Conservation (phyloP, 2,113 vertebrate genomes). For the Microtus ochrogaster region DNA sequence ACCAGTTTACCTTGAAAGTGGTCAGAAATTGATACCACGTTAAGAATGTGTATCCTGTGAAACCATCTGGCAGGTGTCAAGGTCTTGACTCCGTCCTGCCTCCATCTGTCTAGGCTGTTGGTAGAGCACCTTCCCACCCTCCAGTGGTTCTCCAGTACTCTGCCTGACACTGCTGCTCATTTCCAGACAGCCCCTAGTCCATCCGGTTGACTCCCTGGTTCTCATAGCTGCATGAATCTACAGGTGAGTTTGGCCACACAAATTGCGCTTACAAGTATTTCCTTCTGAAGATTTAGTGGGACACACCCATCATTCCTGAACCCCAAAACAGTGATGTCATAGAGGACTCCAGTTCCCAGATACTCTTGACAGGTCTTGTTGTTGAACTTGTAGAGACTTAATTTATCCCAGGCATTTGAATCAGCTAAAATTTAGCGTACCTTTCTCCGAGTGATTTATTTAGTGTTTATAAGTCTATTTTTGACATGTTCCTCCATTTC, state of each 20-base stretch:
- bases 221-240: constrained; percentile 53
- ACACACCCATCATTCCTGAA: constrained; percentile 66
- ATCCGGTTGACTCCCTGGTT: constrained; percentile 37
- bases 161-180: constrained; percentile 15
- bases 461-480: constrained; percentile 80
- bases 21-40: neutral
- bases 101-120: constrained; percentile 43
- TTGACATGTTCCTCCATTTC: constrained; percentile 82
- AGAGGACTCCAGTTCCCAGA: constrained; percentile 69
- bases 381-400: constrained; percentile 70
- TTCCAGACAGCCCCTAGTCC: neutral
- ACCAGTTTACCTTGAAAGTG: constrained; percentile 25
- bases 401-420: constrained; percentile 74
- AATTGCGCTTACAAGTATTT: constrained; percentile 65
- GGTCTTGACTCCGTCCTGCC: neutral
- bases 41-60: constrained; percentile 36
- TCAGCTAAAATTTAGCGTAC: constrained; percentile 76
- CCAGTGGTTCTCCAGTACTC: neutral
- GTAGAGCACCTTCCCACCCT: neutral
- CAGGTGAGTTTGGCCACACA: constrained; percentile 73
- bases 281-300: constrained; percentile 75
- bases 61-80: neutral
- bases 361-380: constrained; percentile 60
- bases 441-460: constrained; percentile 82
- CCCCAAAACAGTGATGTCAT: constrained; percentile 65